Base-by-base conservation (phyloP, 35 echinoderm and acorn worm genomes). In the Apostichopus japonicus region DNA sequence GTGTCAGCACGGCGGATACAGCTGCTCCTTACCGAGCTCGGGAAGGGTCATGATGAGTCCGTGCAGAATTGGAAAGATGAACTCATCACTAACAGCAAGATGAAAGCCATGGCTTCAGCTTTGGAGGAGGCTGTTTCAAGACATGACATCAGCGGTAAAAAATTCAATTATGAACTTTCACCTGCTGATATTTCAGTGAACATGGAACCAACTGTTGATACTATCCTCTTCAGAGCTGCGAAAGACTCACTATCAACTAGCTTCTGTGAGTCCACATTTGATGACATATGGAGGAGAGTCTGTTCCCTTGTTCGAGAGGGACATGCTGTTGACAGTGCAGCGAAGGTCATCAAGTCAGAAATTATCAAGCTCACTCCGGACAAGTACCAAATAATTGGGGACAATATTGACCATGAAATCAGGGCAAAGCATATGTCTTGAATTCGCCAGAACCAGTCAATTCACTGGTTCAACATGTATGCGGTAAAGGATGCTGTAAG, bases 401-500 rank as follows among this genome's bases (percentile, higher is more conserved):
- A 78, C 21, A 78, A 78, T 78, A 33, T 23, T 78, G 77, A 78
- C 77, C 25, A 0, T 17, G n/a, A 78, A 13, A 33, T 78, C 11
- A 78, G 77, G 11, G 21, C 77, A 13, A 78, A 78, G 77, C 77
- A 78, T 23, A 78, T 23, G 77, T 78, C 77, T 17, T 13, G 6
- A 23, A 78, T 13, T 23, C 11, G 77, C 11, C 77, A 78, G 21
- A 78, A 78, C 77, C 11, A 13, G 21, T 78, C n/a, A 78, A 13
- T 78, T 23, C 10, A 78, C 21, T 78, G 77, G 77, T 78, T 78
- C 4, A 78, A 33, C 77, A 78, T 78, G 77, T 78, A 78, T 78
- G 77, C 77, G 3, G 21, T 78, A 17, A 78, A 23, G 21, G 77
- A 78, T 17, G 21, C 77, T 17, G 77, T 78, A 78, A 78, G 21